Base-by-base conservation (phyloP, 2,888 invertebrate genomes). In the Diogma glabrata region DNA sequence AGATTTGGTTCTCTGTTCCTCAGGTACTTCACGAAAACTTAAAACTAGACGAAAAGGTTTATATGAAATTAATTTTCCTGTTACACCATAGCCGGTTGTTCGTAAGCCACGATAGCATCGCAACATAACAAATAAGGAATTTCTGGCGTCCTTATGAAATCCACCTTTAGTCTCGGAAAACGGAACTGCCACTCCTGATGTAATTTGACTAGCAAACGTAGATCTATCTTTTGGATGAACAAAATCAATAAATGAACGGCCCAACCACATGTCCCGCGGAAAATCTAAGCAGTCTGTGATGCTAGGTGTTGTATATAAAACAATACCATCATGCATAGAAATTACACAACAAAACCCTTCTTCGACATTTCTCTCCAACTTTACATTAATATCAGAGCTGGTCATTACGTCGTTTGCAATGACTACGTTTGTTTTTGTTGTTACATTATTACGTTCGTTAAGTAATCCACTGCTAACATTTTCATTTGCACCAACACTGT, bases 241-340 rank as follows among this genome's bases (percentile, higher is more conserved):
- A 62, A 90, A 91, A 61, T 92, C 89, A 51, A 88, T 86, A 61
- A 93, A 88, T 0, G 87, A 86, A 49, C 87, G 75, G 4, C 89
- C 90, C 26, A 85, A 69, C 88, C 89, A 90, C 79, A 87, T 85
- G 55, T 88, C 85, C 57, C 81, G 80, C 0, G 87, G 84, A 62
- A 82, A 91, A 2, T 87, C 90, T 49, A 91, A 73, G 2, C 80
- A 74, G 2, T 77, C 67, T 0, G 81, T 80, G 48, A 89, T 71
- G 46, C 78, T 78, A 1, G 82, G 70, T 0, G 88, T 84, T 9
- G 85, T 82, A 60, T 83, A 84, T 59, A 89, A 73, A 0, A 91
- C 83, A 1, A 86, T 76, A 1, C 91, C 91, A 60, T 90, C 86
- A 51, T 81, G 76, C 82, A 90, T 83, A 1, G 89, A 88, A 56